Evolutionary conservation across 1,140 invertebrate species (phyloP).

Genomic region (Dreissena polymorpha): DNA sequence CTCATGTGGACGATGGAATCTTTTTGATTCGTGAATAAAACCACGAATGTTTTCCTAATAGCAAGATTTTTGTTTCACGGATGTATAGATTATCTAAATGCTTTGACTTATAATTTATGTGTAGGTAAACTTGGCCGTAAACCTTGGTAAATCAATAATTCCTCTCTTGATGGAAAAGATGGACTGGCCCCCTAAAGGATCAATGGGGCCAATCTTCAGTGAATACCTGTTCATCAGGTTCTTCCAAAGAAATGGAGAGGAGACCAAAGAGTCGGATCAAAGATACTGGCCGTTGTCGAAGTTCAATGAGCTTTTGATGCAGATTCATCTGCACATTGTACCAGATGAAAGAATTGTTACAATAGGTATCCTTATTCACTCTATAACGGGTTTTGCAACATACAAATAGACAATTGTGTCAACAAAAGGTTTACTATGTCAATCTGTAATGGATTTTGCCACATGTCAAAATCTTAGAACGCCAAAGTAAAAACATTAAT

Average conservation of each 20-base stretch:
- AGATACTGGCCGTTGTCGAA: slow-evolving; percentile 71
- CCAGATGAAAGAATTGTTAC: slow-evolving; percentile 62
- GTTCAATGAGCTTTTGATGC: slow-evolving; percentile 75
- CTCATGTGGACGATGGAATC: too few relatives aligned
- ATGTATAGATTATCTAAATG: too few relatives aligned
- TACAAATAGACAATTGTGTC: too few relatives aligned
- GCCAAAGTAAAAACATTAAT: too few relatives aligned
- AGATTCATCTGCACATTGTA: slow-evolving; percentile 65
- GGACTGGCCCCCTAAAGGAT: slow-evolving; percentile 73
- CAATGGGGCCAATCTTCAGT: slow-evolving; percentile 78
- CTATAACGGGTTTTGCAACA: too few relatives aligned
- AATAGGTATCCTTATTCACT: slow-evolving; percentile 46
- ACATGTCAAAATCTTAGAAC: too few relatives aligned
- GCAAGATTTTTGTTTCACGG: too few relatives aligned
- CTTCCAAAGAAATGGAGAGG: slow-evolving; percentile 65
- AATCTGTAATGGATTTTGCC: too few relatives aligned
- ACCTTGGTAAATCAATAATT: slow-evolving; percentile 73
- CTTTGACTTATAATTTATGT: not conserved
- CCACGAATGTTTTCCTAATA: too few relatives aligned
- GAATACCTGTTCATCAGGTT: slow-evolving; percentile 76
- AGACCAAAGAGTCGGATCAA: slow-evolving; percentile 59
- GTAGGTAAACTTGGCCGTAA: slow-evolving; percentile 75
- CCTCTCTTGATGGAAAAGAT: slow-evolving; percentile 75
- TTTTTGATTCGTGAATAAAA: too few relatives aligned
- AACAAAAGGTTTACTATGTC: too few relatives aligned